Evolutionary conservation across 1,140 invertebrate genomes (phyloP), one percentile per base, ranked within the genome.

Genomic region (Mylabris phalerata): DNA sequence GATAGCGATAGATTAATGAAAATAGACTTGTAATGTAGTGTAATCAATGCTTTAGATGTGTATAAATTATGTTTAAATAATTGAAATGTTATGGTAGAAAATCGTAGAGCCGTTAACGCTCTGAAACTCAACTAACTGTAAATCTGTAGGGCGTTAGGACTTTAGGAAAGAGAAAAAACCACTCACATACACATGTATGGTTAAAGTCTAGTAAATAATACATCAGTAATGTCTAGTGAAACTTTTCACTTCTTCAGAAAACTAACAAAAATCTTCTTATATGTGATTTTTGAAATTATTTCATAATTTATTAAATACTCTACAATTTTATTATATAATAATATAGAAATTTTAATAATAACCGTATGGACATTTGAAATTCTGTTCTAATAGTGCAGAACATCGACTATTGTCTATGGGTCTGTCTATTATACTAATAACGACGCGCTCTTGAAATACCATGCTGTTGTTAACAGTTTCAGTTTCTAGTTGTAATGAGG

Each of bases 351-450:
- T 54, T 41, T 54, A 54, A 54, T 46, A 54, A 54, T n/a, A 25
- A 38, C 13, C 42, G 13, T 19, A 46, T 46, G 25, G 19, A 32
- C 39, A 19, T 42, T 13, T 32, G 10, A 42, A 45, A 54, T 46
- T 54, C 39, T 54, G 43, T 44, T 54, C 51, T 54, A 54, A 54
- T 54, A 54, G 46, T 46, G 51, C 9, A 27, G 19, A 25, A 54
- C 11, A 54, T 44, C 46, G 26, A 38, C 51, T 32, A 54, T 54
- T 54, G 51, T 54, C 51, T 32, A 46, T 9, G 4, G 41, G 32
- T 32, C 42, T 54, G 51, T 54, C 45, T 54, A 54, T 54, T 54
- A 54, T 54, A 54, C 42, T 54, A 54, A 54, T 54, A 54, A 54
- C 51, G 51, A 38, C 51, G 42, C 51, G 51, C 42, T 54, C 51